These are phyloP conservation scores for Scaptomyza hsui DNA, from an alignment of 1,140 invertebrate species.

Conservation along the genomic window DNA sequence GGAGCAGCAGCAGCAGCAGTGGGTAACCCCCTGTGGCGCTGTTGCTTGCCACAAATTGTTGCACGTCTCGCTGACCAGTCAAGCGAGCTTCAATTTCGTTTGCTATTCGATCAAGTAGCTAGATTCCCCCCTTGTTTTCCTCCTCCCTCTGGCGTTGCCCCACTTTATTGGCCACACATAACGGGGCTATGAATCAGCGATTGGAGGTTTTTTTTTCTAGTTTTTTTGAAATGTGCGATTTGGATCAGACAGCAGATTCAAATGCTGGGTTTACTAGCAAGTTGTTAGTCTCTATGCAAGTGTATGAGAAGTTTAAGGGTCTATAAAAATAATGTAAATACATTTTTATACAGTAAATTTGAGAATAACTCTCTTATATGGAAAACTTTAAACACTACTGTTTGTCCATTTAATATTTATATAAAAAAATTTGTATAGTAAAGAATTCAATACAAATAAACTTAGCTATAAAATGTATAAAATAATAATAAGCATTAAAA, in stretches of 20 bases:
- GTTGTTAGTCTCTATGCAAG: neutral
- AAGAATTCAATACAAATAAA: too few relatives aligned
- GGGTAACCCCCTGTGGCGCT: slow-evolving; percentile 45
- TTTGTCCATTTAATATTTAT: too few relatives aligned
- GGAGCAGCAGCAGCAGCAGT: neutral
- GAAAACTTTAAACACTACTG: too few relatives aligned
- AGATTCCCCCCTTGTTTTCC: neutral
- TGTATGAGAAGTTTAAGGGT: too few relatives aligned
- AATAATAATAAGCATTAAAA: too few relatives aligned
- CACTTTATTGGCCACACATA: slow-evolving; percentile 25
- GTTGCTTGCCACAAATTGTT: slow-evolving; percentile 67
- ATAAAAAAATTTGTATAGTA: too few relatives aligned
- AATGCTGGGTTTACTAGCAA: slow-evolving; percentile 5
- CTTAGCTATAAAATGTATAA: too few relatives aligned
- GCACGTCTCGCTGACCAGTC: slow-evolving; percentile 53
- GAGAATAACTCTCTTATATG: too few relatives aligned
- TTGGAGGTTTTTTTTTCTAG: neutral
- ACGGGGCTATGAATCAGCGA: slow-evolving; percentile 37
- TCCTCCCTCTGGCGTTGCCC: slow-evolving; percentile 10
- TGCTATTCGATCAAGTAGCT: neutral
- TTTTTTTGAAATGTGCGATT: too few relatives aligned
- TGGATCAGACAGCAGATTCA: neutral
- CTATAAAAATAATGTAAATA: too few relatives aligned
- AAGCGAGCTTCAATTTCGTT: slow-evolving; percentile 20
- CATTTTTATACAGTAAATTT: too few relatives aligned